Base-by-base conservation (phyloP, 1,140 invertebrate genomes). In the Neodiprion pinetum region DNA sequence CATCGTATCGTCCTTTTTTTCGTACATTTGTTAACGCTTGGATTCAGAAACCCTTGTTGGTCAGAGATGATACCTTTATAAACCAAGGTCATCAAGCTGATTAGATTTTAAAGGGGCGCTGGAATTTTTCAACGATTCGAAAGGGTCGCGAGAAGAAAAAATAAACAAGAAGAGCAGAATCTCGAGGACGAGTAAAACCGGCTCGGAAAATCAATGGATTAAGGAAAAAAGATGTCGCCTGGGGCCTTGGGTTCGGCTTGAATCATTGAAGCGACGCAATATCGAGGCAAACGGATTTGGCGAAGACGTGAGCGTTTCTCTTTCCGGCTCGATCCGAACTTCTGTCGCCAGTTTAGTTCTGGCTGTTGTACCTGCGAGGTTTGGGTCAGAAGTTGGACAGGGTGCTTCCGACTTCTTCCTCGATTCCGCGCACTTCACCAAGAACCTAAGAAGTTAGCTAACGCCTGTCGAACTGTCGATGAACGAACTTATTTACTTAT, bases 381-480 rank as follows among this genome's bases (percentile, higher is more conserved):
- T 1, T 40, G 28, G 28, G 28, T 40, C 28, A 40, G 2, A 40
- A 40, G 28, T 40, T 40, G 28, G 28, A 40, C 28, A 40, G 28
- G 28, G 28, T 40, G 5, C 28, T 40, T 40, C 53, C 53, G 7
- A 61, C 53, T 61, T 61, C 53, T 40, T 40, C 28, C 28, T 40
- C 28, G 28, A 40, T 40, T 40, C 28, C 28, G 28, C 28, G 28
- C 28, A 40, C 28, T 40, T 40, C 28, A 40, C 11, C 11, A 61
- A 61, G 53, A 61, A 61, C n/a, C n/a, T 61, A 17, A 61, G 53
- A 61, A 61, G 53, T 61, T 61, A 61, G 53, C 53, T 17, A 61
- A 61, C 53, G 53, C n/a, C 53, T 61, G 53, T 61, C 53, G 11
- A 61, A 61, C 53, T 61, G 53, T 61, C 53, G 53, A 61, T 9